A percentile compares a stretch with the other conserved stretches of the same genome.
phyloP scores from a whole-genome alignment of 2,888 invertebrate species.

The Agonum fuliginosum region DNA sequence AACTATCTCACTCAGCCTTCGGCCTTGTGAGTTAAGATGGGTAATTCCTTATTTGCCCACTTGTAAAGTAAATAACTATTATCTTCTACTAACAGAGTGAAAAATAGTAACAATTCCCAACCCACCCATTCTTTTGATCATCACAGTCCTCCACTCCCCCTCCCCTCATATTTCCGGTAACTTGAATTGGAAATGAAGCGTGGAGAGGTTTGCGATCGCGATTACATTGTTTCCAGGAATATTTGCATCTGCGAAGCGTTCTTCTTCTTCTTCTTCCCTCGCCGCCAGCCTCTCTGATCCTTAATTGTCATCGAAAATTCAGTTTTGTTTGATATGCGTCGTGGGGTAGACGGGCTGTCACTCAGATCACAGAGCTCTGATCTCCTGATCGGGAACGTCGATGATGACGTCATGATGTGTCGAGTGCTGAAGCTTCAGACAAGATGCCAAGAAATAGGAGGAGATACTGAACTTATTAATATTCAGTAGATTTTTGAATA shows the following conservation, averaged over 20 bases:
- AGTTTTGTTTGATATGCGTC: constrained; percentile 58
- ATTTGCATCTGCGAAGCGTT: constrained; percentile 47
- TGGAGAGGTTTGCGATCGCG: constrained; percentile 7
- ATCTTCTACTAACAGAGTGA: too few relatives aligned
- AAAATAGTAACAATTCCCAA: too few relatives aligned
- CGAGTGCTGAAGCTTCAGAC: too few relatives aligned
- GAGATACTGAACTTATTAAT: too few relatives aligned
- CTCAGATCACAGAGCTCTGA: constrained; percentile 40
- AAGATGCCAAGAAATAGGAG: too few relatives aligned
- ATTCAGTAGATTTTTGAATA: too few relatives aligned
- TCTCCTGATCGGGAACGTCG: constrained; percentile 31
- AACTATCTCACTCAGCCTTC: too few relatives aligned
- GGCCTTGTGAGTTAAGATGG: too few relatives aligned
- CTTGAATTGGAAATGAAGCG: constrained; percentile 41
- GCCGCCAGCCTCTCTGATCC: constrained; percentile 31
- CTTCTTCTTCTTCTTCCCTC: neutral
- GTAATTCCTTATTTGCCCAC: too few relatives aligned
- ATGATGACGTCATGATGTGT: too few relatives aligned
- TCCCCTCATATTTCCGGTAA: constrained; percentile 17
- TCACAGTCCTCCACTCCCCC: neutral
- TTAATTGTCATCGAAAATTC: constrained; percentile 59
- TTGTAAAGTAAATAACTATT: too few relatives aligned
- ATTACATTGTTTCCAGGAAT: constrained; percentile 51
- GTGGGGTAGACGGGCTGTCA: constrained; percentile 38
- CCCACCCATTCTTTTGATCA: constrained; percentile 18